Base-by-base conservation (phyloP, 1,140 invertebrate genomes). In the Zaprionus nigranus region DNA sequence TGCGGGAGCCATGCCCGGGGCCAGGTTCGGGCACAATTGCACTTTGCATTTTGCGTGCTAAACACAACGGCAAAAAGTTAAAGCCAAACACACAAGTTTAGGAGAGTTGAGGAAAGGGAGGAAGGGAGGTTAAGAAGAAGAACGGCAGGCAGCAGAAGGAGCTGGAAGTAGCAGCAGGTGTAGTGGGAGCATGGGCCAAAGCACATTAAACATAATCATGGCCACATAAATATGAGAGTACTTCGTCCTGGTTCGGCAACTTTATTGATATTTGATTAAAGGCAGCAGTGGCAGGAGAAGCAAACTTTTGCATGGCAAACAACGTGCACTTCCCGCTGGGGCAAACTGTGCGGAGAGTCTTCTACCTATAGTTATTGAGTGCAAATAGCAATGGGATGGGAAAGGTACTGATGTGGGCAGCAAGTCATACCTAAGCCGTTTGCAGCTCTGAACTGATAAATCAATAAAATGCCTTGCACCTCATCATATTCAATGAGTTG, bases 391-490 rank as follows among this genome's bases (percentile, higher is more conserved):
- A 12, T 5, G 17, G 9, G 17, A 5, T 7, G 46, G 20, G 9
- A 22, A 22, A 11, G 11, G 20, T 1, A 6, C 17, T 11, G 9
- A 12, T 11, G 11, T 2, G 22, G n/a, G n/a, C 40, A 7, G 40
- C 40, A 12, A 51, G 46, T 20, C 43, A 49, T 49, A 49, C 43
- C 46, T 24, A 51, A 51, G 15, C 40, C 59, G n/a, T 40, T 74
- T 72, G 61, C 67, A 74, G 75, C 85, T 85, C 60, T 62, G 76
- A 64, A 57, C 57, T 69, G 76, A 83, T 82, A 60, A 72, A 76
- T 76, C 74, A 72, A 72, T 76, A 76, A 65, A 57, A 17, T 58
- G 74, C 46, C 62, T 71, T 61, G 64, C 64, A 73, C 57, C 63
- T 60, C 70, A 73, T 67, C 66, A 67, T 22, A 60, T 67, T 54